Evolutionary conservation across 2,113 vertebrate species (phyloP).

Genomic region (Parotia lawesii): DNA sequence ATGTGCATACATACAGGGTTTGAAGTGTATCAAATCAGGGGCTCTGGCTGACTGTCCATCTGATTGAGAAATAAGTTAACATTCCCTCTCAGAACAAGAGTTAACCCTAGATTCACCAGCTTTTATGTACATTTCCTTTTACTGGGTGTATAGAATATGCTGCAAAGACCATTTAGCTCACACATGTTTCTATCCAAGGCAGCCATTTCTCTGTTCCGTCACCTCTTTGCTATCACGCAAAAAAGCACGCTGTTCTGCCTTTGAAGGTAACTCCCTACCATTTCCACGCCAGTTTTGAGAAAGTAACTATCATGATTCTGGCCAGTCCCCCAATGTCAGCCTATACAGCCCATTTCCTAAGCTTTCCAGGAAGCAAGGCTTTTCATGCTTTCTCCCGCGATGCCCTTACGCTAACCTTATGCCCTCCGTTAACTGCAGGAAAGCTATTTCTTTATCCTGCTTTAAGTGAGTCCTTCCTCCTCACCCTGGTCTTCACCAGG

Average conservation of each 20-base stretch:
- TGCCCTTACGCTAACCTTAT: not conserved
- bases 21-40: not conserved
- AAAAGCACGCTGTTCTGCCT: not conserved
- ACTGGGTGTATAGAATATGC: not conserved
- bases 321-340: fast-evolving
- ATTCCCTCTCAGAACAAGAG: not conserved
- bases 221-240: not conserved
- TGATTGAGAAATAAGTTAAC: not conserved
- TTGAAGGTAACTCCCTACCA: not conserved
- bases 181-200: fast-evolving
- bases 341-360: not conserved
- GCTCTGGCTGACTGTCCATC: not conserved
- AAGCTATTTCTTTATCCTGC: not conserved
- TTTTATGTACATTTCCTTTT: not conserved
- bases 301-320: not conserved
- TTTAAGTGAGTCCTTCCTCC: not conserved
- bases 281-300: not conserved
- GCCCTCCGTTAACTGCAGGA: not conserved
- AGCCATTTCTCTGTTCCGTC: not conserved
- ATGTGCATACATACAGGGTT: no score
- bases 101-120: not conserved
- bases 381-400: not conserved
- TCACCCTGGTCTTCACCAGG: not conserved
- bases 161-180: not conserved
- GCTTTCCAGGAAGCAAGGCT: not conserved